Conservation (phyloP, 2,797 vertebrate species). For the Hippopotamyrus pictus region DNA sequence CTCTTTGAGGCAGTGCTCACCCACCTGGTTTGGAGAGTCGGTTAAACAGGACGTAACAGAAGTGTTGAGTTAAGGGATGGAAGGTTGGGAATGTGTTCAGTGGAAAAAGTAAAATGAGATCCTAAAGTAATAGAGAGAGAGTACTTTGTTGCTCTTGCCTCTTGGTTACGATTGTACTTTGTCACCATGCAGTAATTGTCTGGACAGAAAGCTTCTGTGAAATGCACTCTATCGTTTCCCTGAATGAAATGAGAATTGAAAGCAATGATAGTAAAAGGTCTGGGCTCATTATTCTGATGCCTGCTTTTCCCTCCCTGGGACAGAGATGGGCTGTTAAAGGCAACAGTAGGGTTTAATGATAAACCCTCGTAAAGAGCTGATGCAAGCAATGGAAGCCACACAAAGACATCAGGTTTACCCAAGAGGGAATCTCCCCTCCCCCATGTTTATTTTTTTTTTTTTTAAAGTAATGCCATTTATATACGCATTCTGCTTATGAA, state of each 20-base stretch:
- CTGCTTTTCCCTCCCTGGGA: no score
- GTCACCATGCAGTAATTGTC: background rate
- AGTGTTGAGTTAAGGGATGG: background rate
- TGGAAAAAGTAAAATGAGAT: background rate
- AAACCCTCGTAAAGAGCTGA: background rate
- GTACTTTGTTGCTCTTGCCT: no score
- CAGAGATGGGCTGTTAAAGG: background rate
- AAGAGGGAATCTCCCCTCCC: background rate
- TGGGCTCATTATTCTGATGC: background rate
- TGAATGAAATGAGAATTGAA: background rate
- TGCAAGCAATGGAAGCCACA: background rate
- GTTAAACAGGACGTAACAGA: slow-evolving; percentile 22
- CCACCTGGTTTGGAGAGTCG: background rate
- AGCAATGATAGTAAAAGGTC: background rate
- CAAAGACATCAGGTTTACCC: slow-evolving; percentile 8
- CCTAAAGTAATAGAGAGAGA: background rate
- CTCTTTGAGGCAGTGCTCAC: background rate
- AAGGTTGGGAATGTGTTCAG: background rate
- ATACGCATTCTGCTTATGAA: background rate
- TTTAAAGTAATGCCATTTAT: background rate
- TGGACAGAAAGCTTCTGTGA: background rate
- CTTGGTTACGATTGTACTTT: background rate
- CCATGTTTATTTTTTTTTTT: background rate
- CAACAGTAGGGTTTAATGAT: background rate
- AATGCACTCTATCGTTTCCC: background rate